Conservation (phyloP, 2,797 vertebrate genomes). For the Geotria australis region DNA sequence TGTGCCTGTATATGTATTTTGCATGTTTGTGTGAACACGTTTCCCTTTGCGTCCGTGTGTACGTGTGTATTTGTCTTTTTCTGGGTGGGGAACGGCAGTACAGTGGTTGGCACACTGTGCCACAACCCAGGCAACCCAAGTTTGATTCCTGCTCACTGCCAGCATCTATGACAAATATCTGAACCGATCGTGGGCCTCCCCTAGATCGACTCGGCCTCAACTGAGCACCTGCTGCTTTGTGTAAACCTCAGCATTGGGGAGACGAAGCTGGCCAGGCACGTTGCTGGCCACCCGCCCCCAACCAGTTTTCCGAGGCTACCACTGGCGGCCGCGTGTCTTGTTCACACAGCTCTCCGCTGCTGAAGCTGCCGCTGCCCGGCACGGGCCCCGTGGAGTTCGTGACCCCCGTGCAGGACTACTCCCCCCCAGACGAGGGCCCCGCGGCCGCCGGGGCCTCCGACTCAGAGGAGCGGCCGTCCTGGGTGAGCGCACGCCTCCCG, state of each 20-base stretch:
- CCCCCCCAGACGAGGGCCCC: slow-evolving; percentile 17
- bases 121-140: too few species aligned
- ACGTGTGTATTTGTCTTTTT: not conserved
- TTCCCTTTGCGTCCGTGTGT: not conserved
- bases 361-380: slow-evolving; percentile 76
- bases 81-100: not conserved
- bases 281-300: too few species aligned
- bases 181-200: too few species aligned
- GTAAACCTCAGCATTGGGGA: too few species aligned
- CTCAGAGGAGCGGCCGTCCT: slow-evolving; percentile 35
- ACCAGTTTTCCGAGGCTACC: too few species aligned
- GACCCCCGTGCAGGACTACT: slow-evolving; percentile 52
- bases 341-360: slow-evolving; percentile 34
- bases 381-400: slow-evolving; percentile 78
- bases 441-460: slow-evolving; percentile 12
- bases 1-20: not conserved
- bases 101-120: too few species aligned
- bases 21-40: not conserved
- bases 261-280: too few species aligned
- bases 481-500: slow-evolving; percentile 17
- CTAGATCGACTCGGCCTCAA: too few species aligned
- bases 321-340: too few species aligned
- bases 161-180: too few species aligned
- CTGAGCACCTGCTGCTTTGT: too few species aligned
- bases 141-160: too few species aligned